These are phyloP conservation scores for Oasisia sp. DNA, from an alignment of 2,888 invertebrate species.

Conservation along the genomic window DNA sequence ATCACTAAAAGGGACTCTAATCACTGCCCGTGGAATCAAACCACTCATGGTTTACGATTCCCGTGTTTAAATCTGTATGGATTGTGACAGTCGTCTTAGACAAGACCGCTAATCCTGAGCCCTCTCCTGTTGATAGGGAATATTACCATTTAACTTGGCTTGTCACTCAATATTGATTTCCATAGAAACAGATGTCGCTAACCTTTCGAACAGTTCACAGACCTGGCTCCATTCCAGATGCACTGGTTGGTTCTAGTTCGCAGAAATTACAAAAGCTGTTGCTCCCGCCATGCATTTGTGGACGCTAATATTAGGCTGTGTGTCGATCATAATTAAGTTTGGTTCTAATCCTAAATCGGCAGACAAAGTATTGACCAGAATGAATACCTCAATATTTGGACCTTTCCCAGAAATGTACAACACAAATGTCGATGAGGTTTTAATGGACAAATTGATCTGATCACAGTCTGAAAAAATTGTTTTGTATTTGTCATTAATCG, in stretches of 20 bases:
- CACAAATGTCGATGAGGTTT: too few species aligned
- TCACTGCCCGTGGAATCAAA: background rate
- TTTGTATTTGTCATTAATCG: too few species aligned
- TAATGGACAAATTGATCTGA: too few species aligned
- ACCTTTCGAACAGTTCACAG: background rate
- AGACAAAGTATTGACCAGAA: too few species aligned
- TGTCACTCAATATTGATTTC: background rate
- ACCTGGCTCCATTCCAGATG: background rate
- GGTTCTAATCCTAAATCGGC: background rate
- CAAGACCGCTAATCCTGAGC: background rate
- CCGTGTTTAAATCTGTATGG: background rate
- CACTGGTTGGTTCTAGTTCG: background rate
- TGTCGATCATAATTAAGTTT: background rate
- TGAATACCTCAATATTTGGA: too few species aligned
- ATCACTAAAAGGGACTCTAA: background rate
- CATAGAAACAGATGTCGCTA: background rate
- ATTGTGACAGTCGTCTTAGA: background rate
- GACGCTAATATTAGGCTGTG: background rate
- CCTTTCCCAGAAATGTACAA: too few species aligned
- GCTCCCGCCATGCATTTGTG: background rate
- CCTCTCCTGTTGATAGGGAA: background rate
- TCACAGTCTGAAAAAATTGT: too few species aligned
- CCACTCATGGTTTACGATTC: background rate
- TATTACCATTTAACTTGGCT: background rate
- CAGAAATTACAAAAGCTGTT: background rate